Conservation (phyloP, 1,140 invertebrate genomes). For the Caenorhabditis inopinata region DNA sequence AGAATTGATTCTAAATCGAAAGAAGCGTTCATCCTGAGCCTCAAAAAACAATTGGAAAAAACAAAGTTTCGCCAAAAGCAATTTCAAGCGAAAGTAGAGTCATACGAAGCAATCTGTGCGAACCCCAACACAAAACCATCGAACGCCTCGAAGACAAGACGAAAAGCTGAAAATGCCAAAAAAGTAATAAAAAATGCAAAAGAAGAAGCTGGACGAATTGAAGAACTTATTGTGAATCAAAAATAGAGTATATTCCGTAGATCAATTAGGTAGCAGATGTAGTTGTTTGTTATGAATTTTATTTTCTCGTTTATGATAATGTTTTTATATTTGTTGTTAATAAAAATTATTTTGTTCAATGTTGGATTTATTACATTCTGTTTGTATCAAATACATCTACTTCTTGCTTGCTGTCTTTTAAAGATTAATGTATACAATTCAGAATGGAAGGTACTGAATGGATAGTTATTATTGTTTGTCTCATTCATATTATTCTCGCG, state of each 20-base stretch:
- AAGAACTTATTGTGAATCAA: background rate
- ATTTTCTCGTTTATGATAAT: background rate
- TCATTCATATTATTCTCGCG: background rate
- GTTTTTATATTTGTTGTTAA: background rate
- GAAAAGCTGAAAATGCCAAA: conserved; percentile 1
- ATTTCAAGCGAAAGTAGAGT: conserved; percentile 29
- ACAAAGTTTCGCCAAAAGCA: conserved; percentile 6
- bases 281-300: background rate
- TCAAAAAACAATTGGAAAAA: conserved; percentile 36
- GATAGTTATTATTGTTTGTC: background rate
- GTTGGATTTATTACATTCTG: background rate
- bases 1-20: conserved; percentile 21
- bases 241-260: background rate
- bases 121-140: background rate
- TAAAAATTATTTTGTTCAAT: background rate
- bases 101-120: background rate
- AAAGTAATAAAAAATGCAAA: conserved; percentile 21
- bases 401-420: background rate
- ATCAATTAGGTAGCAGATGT: background rate
- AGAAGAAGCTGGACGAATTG: background rate
- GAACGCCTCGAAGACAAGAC: background rate
- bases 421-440: no score
- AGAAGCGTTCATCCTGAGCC: conserved; percentile 21
- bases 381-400: background rate
- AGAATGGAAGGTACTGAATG: conserved; percentile 3